Conservation (phyloP, 2,797 vertebrate species). For the Botia almorhae region DNA sequence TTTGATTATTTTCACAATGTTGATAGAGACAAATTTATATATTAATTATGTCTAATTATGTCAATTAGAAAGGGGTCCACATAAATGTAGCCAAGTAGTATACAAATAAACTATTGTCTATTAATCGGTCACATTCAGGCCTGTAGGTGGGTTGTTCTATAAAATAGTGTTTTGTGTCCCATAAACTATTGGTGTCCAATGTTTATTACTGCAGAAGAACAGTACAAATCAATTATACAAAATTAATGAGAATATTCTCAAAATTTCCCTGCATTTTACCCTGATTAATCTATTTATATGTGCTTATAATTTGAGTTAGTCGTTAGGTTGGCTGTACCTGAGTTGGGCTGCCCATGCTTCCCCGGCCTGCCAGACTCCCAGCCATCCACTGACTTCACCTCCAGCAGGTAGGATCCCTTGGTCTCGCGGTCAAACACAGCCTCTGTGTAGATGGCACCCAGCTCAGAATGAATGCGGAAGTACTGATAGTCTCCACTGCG, state of each 20-base stretch:
- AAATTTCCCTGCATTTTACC: not conserved
- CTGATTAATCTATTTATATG: not conserved
- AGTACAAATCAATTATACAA: not conserved
- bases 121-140: not conserved
- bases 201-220: too few species aligned
- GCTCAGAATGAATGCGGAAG: conserved; percentile 82
- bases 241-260: not conserved
- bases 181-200: not conserved
- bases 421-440: conserved; percentile 88
- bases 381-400: conserved; percentile 86
- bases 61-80: not conserved
- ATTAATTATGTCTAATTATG: too few species aligned
- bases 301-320: not conserved
- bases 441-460: conserved; percentile 84
- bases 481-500: conserved; percentile 82
- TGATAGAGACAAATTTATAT: too few species aligned
- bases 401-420: conserved; percentile 86
- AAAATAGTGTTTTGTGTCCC: not conserved
- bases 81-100: not conserved
- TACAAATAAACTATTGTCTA: not conserved
- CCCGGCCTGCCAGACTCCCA: conserved; percentile 88
- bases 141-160: not conserved
- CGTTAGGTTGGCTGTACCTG: conserved; percentile 74
- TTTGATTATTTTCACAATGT: not conserved
- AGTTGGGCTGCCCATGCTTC: conserved; percentile 86